Conservation (phyloP, 2,113 vertebrate genomes). For the Neopipo cinnamomea region DNA sequence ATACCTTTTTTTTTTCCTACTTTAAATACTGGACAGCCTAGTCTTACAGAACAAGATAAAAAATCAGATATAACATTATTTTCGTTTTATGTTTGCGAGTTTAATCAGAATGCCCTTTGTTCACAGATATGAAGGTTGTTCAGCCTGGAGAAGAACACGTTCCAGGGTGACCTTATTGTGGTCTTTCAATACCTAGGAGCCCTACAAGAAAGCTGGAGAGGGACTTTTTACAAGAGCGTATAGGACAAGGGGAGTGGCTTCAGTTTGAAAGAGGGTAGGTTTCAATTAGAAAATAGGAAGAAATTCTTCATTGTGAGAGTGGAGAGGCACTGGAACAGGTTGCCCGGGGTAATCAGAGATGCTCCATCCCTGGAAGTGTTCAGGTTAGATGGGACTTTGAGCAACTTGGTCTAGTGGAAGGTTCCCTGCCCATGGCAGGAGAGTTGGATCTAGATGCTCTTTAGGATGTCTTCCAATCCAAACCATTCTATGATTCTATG, state of each 20-base stretch:
- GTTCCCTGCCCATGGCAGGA: not conserved
- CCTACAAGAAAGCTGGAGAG: not conserved
- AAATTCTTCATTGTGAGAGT: not conserved
- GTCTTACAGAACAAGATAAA: not conserved
- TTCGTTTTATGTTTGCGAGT: not conserved
- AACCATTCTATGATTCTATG: not conserved
- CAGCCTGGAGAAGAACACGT: not conserved
- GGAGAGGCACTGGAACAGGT: not conserved
- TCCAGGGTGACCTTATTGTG: fast-evolving
- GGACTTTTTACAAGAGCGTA: not conserved
- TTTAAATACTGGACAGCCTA: not conserved
- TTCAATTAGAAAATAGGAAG: not conserved
- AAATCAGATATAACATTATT: not conserved
- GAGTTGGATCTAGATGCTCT: not conserved
- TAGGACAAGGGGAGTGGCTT: not conserved
- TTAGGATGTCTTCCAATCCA: not conserved
- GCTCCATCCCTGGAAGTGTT: not conserved
- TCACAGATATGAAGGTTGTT: not conserved
- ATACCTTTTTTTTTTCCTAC: not conserved
- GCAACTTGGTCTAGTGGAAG: not conserved
- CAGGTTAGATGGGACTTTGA: not conserved
- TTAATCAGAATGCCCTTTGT: not conserved
- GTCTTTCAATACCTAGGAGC: not conserved
- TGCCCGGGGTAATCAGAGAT: not conserved
- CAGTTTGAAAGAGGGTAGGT: not conserved